Base-by-base conservation (phyloP, 37 sponge, comb jelly and placozoan species). In the Crambe crambe region DNA sequence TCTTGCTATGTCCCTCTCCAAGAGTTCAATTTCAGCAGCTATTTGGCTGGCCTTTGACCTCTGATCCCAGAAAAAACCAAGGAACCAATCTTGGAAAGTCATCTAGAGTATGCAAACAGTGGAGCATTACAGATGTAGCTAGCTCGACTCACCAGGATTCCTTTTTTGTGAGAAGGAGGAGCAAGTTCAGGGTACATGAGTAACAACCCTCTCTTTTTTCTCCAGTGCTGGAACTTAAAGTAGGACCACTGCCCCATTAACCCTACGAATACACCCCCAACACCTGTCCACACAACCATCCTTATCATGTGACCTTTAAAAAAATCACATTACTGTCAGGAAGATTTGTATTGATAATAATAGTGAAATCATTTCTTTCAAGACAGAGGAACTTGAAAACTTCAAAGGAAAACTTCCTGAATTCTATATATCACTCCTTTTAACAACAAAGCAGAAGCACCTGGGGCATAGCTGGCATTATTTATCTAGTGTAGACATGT, bases 131-230 rank as follows among this genome's bases (percentile, higher is more conserved):
- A 25, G 61, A 9, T 22, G 17, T 20, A 22, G 61, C n/a, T n/a
- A n/a, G 51, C 10, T 47, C 6, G 12, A 9, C 85, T 64, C 41
- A 84, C 85, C 42, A 85, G 38, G 1, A 47, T 75, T 86, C 86
- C 76, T 42, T 85, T 5, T 21, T 38, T 86, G 41, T 34, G 12
- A 26, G 34, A 22, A n/a, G n/a, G n/a, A 31, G 70, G 62, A 0
- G 10, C 42, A 30, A 91, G 80, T 29, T 92, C 92, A 29, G 84
- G 84, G 58, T 87, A 76, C 70, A 87, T 54, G 38, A 87, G n/a
- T 43, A 78, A 61, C 32, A 92, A 72, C n/a, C 85, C 92, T 47
- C 81, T 87, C 22, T 34, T 54, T 38, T 41, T 74, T 41, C 92
- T 87, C 92, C 92, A 92, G 10, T 22, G 20, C 37, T 87, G 58